These are phyloP conservation scores for Anthopleura xanthogrammica DNA, from an alignment of 92 coral and sea anemone genomes.

Conservation along the genomic window DNA sequence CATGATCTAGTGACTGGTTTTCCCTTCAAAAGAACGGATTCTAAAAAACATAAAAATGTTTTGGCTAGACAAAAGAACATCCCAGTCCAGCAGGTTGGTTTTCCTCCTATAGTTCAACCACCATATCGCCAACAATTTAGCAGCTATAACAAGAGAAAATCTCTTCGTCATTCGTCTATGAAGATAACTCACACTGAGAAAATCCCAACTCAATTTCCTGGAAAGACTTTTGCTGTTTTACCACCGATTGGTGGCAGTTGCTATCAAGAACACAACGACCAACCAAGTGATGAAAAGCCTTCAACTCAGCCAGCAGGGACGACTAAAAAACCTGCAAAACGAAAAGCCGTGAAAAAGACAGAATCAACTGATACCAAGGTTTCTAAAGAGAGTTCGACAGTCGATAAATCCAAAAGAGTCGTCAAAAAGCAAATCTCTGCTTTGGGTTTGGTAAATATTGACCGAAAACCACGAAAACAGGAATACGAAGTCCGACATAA, in stretches of 20 bases:
- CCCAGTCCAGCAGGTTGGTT: neutral
- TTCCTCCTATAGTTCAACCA: neutral
- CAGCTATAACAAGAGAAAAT: neutral
- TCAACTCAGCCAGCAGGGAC: neutral
- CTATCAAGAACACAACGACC: neutral
- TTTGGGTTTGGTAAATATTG: neutral
- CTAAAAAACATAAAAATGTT: neutral
- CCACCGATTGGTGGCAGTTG: conserved; percentile 19
- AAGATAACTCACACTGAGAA: conserved; percentile 1
- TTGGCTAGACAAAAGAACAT: neutral
- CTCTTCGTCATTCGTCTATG: neutral
- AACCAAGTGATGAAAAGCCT: neutral
- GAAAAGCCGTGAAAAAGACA: neutral
- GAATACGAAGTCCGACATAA: neutral
- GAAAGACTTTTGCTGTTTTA: neutral
- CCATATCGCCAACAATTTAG: neutral
- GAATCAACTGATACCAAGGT: neutral
- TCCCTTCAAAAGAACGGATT: neutral
- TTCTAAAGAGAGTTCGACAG: neutral
- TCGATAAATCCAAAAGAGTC: neutral
- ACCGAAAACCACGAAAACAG: neutral
- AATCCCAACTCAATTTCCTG: conserved; percentile 3
- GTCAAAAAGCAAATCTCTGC: neutral
- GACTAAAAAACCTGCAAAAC: neutral
- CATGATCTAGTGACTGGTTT: neutral